Evolutionary conservation across 2,888 invertebrate species (phyloP).

Genomic region (Odontocerum albicorne): DNA sequence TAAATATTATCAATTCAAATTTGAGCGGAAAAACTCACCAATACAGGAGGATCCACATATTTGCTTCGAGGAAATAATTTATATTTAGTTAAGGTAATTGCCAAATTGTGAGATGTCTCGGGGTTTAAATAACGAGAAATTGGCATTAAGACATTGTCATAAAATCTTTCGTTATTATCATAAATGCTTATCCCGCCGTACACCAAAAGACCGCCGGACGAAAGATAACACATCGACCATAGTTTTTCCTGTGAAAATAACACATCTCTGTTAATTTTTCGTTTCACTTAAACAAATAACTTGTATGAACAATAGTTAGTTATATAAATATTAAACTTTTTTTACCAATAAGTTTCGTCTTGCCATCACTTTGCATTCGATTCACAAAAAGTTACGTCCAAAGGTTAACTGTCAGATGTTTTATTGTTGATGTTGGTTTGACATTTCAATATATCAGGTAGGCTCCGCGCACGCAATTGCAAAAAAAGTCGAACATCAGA

Average conservation of each 20-base stretch:
- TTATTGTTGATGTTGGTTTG: too few species aligned
- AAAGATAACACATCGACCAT: constrained; percentile 65
- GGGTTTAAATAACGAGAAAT: constrained; percentile 69
- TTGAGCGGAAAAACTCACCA: constrained; percentile 66
- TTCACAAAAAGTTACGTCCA: too few species aligned
- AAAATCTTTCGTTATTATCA: constrained; percentile 78
- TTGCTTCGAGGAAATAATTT: constrained; percentile 66
- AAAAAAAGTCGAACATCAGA: too few species aligned
- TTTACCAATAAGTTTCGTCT: not conserved
- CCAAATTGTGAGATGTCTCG: constrained; percentile 81
- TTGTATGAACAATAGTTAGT: too few species aligned
- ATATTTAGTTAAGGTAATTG: constrained; percentile 75
- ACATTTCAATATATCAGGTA: too few species aligned
- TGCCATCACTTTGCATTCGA: too few species aligned
- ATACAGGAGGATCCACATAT: constrained; percentile 61
- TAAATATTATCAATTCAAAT: too few species aligned
- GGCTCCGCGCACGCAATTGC: too few species aligned
- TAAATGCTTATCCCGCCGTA: constrained; percentile 71
- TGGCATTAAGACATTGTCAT: constrained; percentile 73
- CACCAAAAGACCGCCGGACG: constrained; percentile 64
- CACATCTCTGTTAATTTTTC: too few species aligned
- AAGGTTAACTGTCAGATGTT: too few species aligned
- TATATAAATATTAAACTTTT: too few species aligned
- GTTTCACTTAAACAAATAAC: too few species aligned
- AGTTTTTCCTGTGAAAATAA: constrained; percentile 65